A percentile compares a stretch with the other conserved stretches of the same genome.
These are phyloP conservation scores for Trichomalopsis sarcophagae DNA, from an alignment of 1,140 invertebrate genomes.

Conservation along the genomic window DNA sequence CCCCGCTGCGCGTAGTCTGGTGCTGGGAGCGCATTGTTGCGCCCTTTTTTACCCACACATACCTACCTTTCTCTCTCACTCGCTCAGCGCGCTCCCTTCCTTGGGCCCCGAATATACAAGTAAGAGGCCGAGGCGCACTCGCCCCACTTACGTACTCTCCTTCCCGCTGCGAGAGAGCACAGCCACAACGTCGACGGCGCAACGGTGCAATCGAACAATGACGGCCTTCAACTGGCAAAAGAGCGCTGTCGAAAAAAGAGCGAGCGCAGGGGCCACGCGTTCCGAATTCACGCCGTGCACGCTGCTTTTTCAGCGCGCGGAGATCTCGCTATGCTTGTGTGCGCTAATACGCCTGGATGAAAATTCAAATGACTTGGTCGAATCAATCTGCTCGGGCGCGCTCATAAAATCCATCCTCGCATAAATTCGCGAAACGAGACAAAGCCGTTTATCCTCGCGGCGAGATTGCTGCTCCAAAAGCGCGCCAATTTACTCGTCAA, in stretches of 20 bases:
- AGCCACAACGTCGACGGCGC: constrained; percentile 21
- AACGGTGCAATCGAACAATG: constrained; percentile 53
- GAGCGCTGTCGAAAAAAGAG: constrained; percentile 45
- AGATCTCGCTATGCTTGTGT: too few relatives aligned
- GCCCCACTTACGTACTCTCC: constrained; percentile 12
- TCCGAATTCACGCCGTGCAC: not conserved
- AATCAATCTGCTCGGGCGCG: not conserved
- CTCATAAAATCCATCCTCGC: not conserved
- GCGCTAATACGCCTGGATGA: too few relatives aligned
- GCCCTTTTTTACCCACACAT: constrained; percentile 43
- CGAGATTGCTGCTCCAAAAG: not conserved
- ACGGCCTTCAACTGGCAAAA: constrained; percentile 54
- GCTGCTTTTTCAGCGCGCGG: not conserved
- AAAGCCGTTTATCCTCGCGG: not conserved
- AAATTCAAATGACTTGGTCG: not conserved
- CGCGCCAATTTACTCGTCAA: not conserved
- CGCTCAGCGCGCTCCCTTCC: constrained; percentile 15
- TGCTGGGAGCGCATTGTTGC: constrained; percentile 52
- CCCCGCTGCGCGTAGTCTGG: constrained; percentile 42
- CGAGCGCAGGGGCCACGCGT: not conserved
- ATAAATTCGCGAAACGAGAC: not conserved
- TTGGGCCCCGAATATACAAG: not conserved
- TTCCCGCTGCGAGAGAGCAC: constrained; percentile 1
- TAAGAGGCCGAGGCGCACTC: constrained; percentile 13
- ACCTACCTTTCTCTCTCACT: constrained; percentile 11